phyloP scores from a whole-genome alignment of 2,113 vertebrate genomes.

The Crotalus tigris region DNA sequence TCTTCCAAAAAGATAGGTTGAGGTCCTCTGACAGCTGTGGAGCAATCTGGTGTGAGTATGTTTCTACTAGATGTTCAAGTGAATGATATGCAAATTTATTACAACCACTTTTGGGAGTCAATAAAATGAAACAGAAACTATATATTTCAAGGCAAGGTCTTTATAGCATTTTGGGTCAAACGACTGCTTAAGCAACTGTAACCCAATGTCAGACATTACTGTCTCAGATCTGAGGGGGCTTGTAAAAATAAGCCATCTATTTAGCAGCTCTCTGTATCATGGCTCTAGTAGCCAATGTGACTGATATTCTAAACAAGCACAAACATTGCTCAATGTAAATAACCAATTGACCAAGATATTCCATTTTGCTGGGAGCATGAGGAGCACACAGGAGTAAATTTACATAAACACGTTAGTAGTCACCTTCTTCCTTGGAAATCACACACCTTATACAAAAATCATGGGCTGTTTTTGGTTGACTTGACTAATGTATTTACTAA shows the following conservation, averaged over 20 bases:
- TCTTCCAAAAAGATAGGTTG: background rate
- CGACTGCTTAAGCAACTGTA: background rate
- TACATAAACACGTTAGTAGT: background rate
- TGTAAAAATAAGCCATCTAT: background rate
- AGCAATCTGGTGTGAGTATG: background rate
- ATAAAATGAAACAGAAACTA: background rate
- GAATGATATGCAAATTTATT: background rate
- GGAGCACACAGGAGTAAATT: background rate
- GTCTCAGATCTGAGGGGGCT: background rate
- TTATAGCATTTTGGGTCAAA: background rate
- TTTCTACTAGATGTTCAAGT: background rate
- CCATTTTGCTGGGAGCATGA: background rate
- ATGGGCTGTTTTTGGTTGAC: background rate
- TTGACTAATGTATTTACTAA: background rate
- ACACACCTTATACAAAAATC: background rate
- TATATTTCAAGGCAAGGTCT: background rate
- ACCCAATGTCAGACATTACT: background rate
- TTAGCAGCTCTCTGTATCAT: no score
- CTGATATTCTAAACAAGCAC: background rate
- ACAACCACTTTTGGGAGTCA: background rate
- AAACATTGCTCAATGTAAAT: background rate
- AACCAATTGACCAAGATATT: background rate
- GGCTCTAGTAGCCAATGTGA: background rate
- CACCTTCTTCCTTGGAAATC: background rate
- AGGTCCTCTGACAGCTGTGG: background rate